A percentile compares a stretch with the other conserved stretches of the same genome.
phyloP scores from a whole-genome alignment of 2,797 vertebrate genomes.

The Ctenochaetus hawaiiensis region DNA sequence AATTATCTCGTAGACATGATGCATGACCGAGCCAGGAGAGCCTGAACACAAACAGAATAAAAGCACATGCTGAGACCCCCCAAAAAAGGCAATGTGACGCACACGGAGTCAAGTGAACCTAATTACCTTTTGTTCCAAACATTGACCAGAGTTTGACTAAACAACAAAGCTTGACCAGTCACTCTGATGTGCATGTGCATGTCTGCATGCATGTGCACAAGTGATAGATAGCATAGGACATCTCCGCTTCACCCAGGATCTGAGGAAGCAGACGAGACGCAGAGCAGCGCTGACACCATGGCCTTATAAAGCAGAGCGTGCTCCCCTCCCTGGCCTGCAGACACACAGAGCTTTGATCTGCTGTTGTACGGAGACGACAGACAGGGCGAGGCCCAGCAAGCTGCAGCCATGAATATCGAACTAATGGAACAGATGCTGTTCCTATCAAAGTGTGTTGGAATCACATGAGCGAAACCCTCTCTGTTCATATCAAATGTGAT shows the following conservation, averaged over 20 bases:
- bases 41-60: constrained; percentile 17
- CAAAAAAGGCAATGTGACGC: constrained; percentile 1
- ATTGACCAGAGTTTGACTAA: constrained; percentile 57
- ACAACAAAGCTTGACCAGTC: constrained; percentile 65
- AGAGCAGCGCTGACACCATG: constrained; percentile 51
- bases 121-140: constrained; percentile 53
- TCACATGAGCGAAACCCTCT: constrained; percentile 45
- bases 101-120: constrained; percentile 15
- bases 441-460: constrained; percentile 56
- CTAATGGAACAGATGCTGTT: constrained; percentile 62
- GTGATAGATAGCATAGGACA: constrained; percentile 31
- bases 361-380: constrained; percentile 38
- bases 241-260: constrained; percentile 52
- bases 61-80: not conserved
- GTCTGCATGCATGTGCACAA: constrained; percentile 13
- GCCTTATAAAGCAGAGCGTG: constrained; percentile 41
- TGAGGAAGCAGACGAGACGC: constrained; percentile 62
- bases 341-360: constrained; percentile 67
- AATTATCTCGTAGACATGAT: constrained; percentile 27
- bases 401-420: constrained; percentile 50
- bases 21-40: constrained; percentile 11
- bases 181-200: constrained; percentile 20
- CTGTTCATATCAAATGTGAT: constrained; percentile 46
- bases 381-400: constrained; percentile 38
- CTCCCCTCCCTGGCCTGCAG: constrained; percentile 10